Percentiles rank a stretch among this genome's conserved stretches.
Conservation (phyloP, 2,888 invertebrate genomes). For the Monoplex corrugatus region DNA sequence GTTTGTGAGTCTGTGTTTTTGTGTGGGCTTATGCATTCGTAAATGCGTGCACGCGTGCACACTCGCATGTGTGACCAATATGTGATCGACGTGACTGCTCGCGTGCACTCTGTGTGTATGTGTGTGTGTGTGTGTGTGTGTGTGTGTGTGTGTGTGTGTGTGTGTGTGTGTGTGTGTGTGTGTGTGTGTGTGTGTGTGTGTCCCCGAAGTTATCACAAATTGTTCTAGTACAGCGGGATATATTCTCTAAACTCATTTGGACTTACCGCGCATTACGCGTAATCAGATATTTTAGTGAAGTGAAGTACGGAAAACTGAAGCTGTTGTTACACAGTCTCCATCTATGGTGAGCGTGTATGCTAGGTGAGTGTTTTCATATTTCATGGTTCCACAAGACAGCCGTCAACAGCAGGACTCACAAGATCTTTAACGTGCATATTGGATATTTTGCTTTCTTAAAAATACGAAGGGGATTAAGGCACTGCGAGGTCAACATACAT, state of each 20-base stretch:
- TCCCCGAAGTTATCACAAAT: neutral
- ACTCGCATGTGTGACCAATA: no score
- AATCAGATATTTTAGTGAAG: neutral
- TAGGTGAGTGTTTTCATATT: neutral
- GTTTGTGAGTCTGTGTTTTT: no score
- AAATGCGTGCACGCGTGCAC: no score
- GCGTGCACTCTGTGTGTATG: neutral
- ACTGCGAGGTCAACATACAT: no score
- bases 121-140: slow-evolving; percentile 7
- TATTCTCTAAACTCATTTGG: neutral
- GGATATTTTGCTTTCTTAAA: no score
- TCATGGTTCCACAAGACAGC: neutral
- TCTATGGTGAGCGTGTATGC: no score
- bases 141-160: neutral
- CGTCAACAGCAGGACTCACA: neutral
- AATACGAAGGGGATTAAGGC: no score
- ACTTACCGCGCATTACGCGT: neutral
- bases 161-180: neutral
- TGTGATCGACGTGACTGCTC: no score
- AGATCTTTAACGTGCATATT: no score
- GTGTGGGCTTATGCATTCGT: no score
- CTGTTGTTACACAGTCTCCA: no score
- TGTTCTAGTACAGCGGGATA: neutral
- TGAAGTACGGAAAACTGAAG: neutral
- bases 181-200: neutral